Conservation (phyloP, 1,140 invertebrate genomes). For the Trachelipus rathkii region DNA sequence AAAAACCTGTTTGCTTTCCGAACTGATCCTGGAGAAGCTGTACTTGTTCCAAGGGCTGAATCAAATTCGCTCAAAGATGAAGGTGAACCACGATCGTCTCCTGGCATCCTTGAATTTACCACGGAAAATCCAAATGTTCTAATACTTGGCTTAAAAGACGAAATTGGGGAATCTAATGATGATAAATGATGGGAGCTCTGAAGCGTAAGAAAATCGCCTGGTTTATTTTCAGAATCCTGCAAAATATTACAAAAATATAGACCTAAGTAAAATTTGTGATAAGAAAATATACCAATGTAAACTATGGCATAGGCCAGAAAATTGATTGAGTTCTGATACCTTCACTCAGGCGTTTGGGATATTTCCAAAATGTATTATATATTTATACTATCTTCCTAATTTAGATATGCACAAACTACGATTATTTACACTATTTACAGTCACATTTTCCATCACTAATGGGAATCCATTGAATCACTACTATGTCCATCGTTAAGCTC, state of each 20-base stretch:
- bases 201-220: neutral
- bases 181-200: neutral
- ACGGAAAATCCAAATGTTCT: neutral
- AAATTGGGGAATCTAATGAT: neutral
- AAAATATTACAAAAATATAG: neutral
- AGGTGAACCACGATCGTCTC: conserved; percentile 35
- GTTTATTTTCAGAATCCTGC: neutral
- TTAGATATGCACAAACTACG: too few relatives aligned
- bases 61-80: conserved; percentile 44
- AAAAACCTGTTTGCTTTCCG: conserved; percentile 46
- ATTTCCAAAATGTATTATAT: too few relatives aligned
- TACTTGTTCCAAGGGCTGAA: conserved; percentile 46
- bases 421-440: too few relatives aligned
- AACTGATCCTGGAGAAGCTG: conserved; percentile 43
- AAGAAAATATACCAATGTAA: too few relatives aligned
- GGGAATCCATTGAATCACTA: too few relatives aligned
- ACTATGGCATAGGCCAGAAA: too few relatives aligned
- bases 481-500: neutral
- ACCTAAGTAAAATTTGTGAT: too few relatives aligned
- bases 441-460: too few relatives aligned
- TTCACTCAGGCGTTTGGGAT: too few relatives aligned
- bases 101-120: conserved; percentile 31
- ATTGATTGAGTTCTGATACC: too few relatives aligned
- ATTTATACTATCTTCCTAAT: too few relatives aligned
- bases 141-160: neutral